Conservation (phyloP, 2,113 vertebrate species). For the Crypturellus undulatus region DNA sequence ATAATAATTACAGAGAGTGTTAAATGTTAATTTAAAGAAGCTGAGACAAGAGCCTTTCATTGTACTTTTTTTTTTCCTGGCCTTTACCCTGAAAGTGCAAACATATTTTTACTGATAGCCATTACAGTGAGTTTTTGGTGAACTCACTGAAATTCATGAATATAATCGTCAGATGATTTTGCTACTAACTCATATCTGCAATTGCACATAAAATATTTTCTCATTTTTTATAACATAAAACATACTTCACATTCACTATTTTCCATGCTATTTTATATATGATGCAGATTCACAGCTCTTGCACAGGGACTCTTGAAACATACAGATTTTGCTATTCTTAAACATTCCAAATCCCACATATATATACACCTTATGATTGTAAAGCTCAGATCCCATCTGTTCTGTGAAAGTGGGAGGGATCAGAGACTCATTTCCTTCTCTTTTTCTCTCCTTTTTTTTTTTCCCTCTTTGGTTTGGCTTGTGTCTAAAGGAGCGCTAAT, state of each 20-base stretch:
- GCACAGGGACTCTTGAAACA: not conserved
- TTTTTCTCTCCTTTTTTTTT: not conserved
- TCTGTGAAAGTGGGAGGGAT: not conserved
- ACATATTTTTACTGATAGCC: not conserved
- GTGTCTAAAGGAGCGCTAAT: not conserved
- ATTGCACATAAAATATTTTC: not conserved
- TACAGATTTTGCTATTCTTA: not conserved
- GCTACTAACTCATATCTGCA: not conserved
- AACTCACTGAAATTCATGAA: not conserved
- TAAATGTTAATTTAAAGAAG: slow-evolving; percentile 26
- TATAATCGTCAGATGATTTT: not conserved
- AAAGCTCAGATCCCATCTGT: not conserved
- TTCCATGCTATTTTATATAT: not conserved
- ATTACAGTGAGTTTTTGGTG: not conserved
- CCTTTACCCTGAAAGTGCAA: not conserved
- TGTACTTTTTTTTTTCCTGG: not conserved
- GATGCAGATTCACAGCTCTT: not conserved
- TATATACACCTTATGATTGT: not conserved
- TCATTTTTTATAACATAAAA: not conserved
- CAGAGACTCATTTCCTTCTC: not conserved
- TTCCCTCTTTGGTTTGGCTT: not conserved
- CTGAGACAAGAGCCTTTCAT: not conserved
- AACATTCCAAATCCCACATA: not conserved
- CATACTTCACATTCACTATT: not conserved
- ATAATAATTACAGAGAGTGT: slow-evolving; percentile 1